Conservation (phyloP, 23 tunicate species). For the Styela clava region DNA sequence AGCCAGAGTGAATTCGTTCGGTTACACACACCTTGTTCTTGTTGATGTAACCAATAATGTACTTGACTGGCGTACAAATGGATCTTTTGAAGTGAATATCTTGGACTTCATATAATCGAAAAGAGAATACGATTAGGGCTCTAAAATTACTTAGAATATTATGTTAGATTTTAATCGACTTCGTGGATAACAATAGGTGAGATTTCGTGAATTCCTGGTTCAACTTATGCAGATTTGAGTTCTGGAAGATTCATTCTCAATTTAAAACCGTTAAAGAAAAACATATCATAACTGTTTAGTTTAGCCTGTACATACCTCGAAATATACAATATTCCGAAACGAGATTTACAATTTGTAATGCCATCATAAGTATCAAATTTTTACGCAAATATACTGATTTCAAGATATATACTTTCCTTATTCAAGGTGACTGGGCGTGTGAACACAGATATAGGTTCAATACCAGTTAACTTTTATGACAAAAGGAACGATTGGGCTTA, state of each 20-base stretch:
- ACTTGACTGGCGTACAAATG: conserved; percentile 51
- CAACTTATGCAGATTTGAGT: not conserved
- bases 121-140: conserved; percentile 27
- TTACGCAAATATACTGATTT: too few species aligned
- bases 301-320: too few species aligned
- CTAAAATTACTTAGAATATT: too few species aligned
- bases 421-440: not conserved
- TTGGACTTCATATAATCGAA: not conserved
- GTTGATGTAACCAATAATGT: not conserved
- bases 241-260: conserved; percentile 27
- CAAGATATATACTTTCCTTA: not conserved
- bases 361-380: too few species aligned
- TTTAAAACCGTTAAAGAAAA: too few species aligned
- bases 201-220: too few species aligned
- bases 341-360: too few species aligned
- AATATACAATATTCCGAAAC: too few species aligned
- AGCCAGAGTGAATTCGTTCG: conserved; percentile 19
- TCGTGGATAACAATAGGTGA: too few species aligned
- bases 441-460: not conserved
- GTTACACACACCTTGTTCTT: conserved; percentile 41
- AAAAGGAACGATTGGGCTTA: conserved; percentile 46
- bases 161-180: too few species aligned
- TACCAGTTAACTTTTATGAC: conserved; percentile 39
- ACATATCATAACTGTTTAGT: too few species aligned
- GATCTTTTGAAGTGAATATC: conserved; percentile 60